Conservation (phyloP, 2,113 vertebrate species). For the Pardalotus punctatus region DNA sequence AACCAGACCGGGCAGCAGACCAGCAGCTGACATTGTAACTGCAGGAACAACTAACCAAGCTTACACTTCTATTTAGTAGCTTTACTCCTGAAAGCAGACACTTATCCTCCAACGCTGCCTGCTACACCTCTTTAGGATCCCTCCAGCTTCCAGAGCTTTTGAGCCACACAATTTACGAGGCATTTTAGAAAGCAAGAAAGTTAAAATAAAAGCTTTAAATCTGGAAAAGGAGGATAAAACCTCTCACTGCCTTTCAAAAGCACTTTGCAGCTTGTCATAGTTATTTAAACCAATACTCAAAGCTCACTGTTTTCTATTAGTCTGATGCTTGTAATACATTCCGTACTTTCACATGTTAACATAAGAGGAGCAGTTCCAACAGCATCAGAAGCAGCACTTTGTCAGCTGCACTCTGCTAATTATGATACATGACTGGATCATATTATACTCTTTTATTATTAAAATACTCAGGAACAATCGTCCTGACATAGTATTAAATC, state of each 20-base stretch:
- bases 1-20: neutral
- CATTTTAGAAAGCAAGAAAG: neutral
- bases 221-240: neutral
- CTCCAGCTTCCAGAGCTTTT: neutral
- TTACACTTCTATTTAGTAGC: neutral
- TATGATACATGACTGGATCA: neutral
- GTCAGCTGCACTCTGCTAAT: neutral
- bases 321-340: neutral
- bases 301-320: neutral
- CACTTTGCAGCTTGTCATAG: neutral
- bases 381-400: neutral
- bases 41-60: neutral
- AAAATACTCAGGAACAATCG: neutral
- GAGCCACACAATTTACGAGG: neutral
- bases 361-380: neutral
- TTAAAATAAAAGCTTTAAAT: neutral
- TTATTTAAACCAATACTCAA: neutral
- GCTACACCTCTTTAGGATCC: neutral
- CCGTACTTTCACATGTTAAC: neutral
- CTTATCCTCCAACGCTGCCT: neutral
- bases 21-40: neutral
- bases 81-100: neutral
- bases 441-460: conserved; percentile 18
- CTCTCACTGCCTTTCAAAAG: neutral
- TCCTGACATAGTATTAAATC: neutral